Base-by-base conservation (phyloP, 2,113 vertebrate species). In the Hippocampus abdominalis region DNA sequence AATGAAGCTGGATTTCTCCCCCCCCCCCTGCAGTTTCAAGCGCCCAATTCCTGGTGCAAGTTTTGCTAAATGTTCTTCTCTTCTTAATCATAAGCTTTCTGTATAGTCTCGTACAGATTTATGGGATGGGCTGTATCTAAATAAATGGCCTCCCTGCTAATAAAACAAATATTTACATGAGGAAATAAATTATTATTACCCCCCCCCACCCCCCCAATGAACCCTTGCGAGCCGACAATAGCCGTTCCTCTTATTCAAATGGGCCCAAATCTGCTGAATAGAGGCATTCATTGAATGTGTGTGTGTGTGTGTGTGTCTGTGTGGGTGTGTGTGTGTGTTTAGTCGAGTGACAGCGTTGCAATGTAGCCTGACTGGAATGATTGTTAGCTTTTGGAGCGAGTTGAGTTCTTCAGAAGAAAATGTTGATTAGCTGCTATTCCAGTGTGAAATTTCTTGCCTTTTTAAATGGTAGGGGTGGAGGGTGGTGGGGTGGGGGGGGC, bases 201-300 rank as follows among this genome's bases (percentile, higher is more conserved):
- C 23, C 12, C 46, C n/a, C 40, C 63, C 12, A n/a, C 21, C 10
- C 66, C 10, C 71, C 21, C 32, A 62, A 8, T 21, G 0, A 12
- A 74, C 39, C 36, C 0, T 1, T 3, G 70, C 54, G 1, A 21
- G 59, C 49, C 62, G 46, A 84, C 77, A 81, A 71, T 71, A 20
- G 66, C 11, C 8, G 68, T 49, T 63, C 64, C 70, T 75, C 75
- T 63, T 39, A 73, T 80, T 76, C 70, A 77, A 78, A 83, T 80
- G 74, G 66, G 72, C 59, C 63, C 27, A 20, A 53, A 66, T 68
- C 48, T 56, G 57, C 57, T 85, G 70, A 82, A 82, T 78, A 63
- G 73, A 73, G 67, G 56, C 77, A 76, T 79, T 81, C 74, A 80
- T 64, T 61, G 59, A 18, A n/a, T 39, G 70, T 68, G 0, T 66